phyloP scores from a whole-genome alignment of 2,888 invertebrate genomes.

The Coelinius sp. region DNA sequence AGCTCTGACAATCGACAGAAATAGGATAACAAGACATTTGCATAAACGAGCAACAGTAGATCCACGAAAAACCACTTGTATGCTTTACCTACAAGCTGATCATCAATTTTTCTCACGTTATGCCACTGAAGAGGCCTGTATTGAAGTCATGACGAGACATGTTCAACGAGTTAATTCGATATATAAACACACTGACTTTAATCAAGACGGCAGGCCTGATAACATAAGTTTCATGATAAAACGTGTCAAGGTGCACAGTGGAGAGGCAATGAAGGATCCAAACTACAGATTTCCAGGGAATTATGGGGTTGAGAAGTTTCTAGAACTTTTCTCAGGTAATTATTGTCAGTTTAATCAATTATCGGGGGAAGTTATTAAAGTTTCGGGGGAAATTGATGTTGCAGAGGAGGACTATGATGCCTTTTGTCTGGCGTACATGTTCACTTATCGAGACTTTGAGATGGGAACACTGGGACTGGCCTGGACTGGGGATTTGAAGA shows the following conservation, averaged over 20 bases:
- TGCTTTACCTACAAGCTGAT: slow-evolving; percentile 95
- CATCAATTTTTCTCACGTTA: slow-evolving; percentile 97
- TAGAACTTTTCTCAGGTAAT: slow-evolving; percentile 94
- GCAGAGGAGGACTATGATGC: slow-evolving; percentile 97
- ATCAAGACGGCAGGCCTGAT: slow-evolving; percentile 91
- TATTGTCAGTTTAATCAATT: background rate
- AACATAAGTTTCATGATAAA: slow-evolving; percentile 97
- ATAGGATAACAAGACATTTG: slow-evolving; percentile 57
- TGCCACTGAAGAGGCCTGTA: slow-evolving; percentile 93
- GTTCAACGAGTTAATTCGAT: slow-evolving; percentile 94
- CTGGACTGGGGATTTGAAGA: slow-evolving; percentile 97
- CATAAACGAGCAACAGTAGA: slow-evolving; percentile 79
- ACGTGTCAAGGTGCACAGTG: slow-evolving; percentile 92
- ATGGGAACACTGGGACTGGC: slow-evolving; percentile 97
- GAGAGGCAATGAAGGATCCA: slow-evolving; percentile 87
- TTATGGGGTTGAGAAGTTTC: slow-evolving; percentile 98
- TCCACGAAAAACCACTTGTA: slow-evolving; percentile 92
- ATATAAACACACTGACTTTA: slow-evolving; percentile 90
- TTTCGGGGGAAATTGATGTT: slow-evolving; percentile 38
- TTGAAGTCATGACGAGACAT: slow-evolving; percentile 95
- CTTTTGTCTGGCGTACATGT: slow-evolving; percentile 98
- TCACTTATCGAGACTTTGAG: slow-evolving; percentile 96
- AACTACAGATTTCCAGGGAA: slow-evolving; percentile 93
- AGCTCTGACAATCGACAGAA: background rate
- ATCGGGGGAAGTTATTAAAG: slow-evolving; percentile 8